Percentiles rank a stretch among this genome's conserved stretches.
These are phyloP conservation scores for Mizuhopecten yessoensis DNA, from an alignment of 1,140 invertebrate genomes.

Conservation along the genomic window DNA sequence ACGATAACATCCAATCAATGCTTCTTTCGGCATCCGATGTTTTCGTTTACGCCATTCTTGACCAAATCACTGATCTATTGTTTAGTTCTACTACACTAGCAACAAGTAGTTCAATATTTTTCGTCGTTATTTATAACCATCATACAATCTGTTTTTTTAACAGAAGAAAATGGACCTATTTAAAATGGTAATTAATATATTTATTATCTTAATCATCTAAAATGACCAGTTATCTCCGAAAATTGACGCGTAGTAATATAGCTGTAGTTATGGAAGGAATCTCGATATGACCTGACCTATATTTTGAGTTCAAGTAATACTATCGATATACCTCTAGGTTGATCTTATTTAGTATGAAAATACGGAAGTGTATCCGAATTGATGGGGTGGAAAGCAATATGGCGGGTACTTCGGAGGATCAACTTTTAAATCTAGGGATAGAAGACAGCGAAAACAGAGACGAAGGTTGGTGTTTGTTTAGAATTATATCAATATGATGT, in stretches of 20 bases:
- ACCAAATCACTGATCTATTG: slow-evolving; percentile 48
- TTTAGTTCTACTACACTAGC: slow-evolving; percentile 57
- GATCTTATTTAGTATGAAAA: slow-evolving; percentile 41
- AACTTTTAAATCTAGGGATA: slow-evolving; percentile 45
- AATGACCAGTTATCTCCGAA: neutral
- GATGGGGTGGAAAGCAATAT: slow-evolving; percentile 53
- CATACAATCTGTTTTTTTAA: too few relatives aligned
- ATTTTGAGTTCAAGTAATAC: slow-evolving; percentile 1
- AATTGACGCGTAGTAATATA: neutral
- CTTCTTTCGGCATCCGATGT: too few relatives aligned
- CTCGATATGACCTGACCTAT: neutral
- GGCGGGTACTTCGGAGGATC: slow-evolving; percentile 65
- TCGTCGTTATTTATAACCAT: neutral
- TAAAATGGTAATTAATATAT: too few relatives aligned
- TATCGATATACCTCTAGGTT: neutral
- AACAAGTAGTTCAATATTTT: slow-evolving; percentile 67
- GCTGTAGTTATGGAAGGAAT: neutral
- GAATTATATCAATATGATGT: neutral
- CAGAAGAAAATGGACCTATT: too few relatives aligned
- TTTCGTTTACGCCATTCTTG: slow-evolving; percentile 26
- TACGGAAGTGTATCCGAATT: neutral
- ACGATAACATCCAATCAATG: neutral
- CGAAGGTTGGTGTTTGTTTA: slow-evolving; percentile 41
- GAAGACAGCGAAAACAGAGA: slow-evolving; percentile 33
- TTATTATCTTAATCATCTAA: too few relatives aligned